Evolutionary conservation across 2,888 invertebrate species (phyloP), one percentile per base, ranked within the genome.

Genomic region (Trichopoda pennipes): DNA sequence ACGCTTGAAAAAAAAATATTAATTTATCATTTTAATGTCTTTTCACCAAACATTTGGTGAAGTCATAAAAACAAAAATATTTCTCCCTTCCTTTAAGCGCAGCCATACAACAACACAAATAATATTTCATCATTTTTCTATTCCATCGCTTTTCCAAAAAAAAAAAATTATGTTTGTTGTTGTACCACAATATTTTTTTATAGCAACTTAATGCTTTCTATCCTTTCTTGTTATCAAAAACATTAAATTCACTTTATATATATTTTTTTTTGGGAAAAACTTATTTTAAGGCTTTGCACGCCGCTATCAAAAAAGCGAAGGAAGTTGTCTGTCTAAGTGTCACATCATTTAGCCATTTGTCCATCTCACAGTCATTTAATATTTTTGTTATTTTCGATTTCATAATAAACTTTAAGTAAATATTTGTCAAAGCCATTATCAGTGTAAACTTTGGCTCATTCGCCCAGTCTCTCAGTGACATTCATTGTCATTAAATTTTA

Each of bases 371-470:
- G 2, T 19, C 49, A 49, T 49, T n/a, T n/a, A n/a, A n/a, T n/a
- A n/a, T n/a, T n/a, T n/a, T n/a, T n/a, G 21, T 7, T 19, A 10
- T 10, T 49, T 9, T 47, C 10, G 44, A 47, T 47, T 47, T 47
- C 28, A 21, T 42, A 42, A 38, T 42, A 21, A 21, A 19, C 38
- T 0, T 10, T 21, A 1, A 56, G 21, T 23, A 53, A 76, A 76
- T 61, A 68, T 73, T 73, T 76, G 53, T 38, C 38, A 63, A 56
- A 55, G 55, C 55, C 61, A 38, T 77, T 70, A 63, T 70, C 69
- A 77, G 47, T 76, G 53, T 35, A 69, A 70, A 77, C 69, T 70
- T 69, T 77, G 76, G 47, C 61, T 76, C 32, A 51, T n/a, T 9
- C 4, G 12, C 32, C 51, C 32, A 68, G 60, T 21, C 61, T 19